Evolutionary conservation across 2,888 invertebrate species (phyloP), one percentile per base, ranked within the genome.

Genomic region (Zhuqinia jingwanae): DNA sequence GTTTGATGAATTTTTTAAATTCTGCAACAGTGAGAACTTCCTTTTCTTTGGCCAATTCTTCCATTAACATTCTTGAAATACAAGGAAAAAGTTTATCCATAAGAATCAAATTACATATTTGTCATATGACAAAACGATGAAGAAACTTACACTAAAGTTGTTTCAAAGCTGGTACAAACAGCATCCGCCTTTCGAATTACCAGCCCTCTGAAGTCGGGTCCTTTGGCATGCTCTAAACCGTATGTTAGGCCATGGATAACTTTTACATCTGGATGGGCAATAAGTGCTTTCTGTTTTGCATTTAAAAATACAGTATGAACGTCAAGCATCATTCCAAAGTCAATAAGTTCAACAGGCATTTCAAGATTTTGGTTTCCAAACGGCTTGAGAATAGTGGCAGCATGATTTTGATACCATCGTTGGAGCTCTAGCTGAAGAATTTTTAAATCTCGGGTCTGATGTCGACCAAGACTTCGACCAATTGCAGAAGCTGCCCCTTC

Each of bases 291-390:
- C 88, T 80, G 76, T 90, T 80, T 91, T 90, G 90, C 88, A 91
- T 92, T 91, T 15, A 93, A 79, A 88, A 93, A 92, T 47, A 92
- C 91, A 88, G 93, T 93, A 1, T 92, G 92, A 8, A 94, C 92
- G 92, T 93, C 88, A 42, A 89, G 93, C 82, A 93, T 92, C 90
- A 93, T 93, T 76, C 93, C 93, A 90, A 95, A 92, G 90, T 94
- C 93, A 47, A 95, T 89, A 36, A 92, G 87, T 17, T 91, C 90
- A 22, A 94, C 90, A 50, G 92, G 90, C 27, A 83, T 56, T 25
- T 83, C 60, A 80, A 92, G 92, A 0, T 91, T 91, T 0, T 92
- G 92, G 8, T 92, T 90, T 15, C 91, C 91, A 1, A 94, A 90
- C 27, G 93, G 91, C n/a, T 91, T 91, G 10, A 93, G 90, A 22